Evolutionary conservation across 2,888 invertebrate species (phyloP).

Genomic region (Stenoptilia bipunctidactyla): DNA sequence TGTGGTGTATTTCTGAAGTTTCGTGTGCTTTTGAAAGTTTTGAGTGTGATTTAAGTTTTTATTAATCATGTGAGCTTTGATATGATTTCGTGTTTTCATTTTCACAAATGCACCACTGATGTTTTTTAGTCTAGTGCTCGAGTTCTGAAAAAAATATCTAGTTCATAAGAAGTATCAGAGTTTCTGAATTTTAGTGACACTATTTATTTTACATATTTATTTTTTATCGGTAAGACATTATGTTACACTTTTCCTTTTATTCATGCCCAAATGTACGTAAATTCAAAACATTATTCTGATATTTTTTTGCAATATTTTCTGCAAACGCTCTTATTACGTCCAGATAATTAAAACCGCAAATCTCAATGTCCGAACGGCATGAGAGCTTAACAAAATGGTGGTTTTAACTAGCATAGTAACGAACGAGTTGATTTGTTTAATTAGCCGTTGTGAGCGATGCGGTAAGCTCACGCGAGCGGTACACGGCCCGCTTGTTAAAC

Average conservation of each 20-base stretch:
- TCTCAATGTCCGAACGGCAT: slow-evolving; percentile 8
- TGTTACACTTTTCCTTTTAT: too few species aligned
- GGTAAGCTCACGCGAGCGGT: slow-evolving; percentile 37
- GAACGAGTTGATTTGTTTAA: slow-evolving; percentile 52
- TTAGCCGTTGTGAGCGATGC: slow-evolving; percentile 30
- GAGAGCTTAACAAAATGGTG: slow-evolving; percentile 21
- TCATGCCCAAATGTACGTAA: slow-evolving; percentile 1
- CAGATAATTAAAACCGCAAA: slow-evolving; percentile 11
- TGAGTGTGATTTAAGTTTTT: slow-evolving; percentile 1
- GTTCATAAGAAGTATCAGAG: too few species aligned
- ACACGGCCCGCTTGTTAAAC: slow-evolving; percentile 15
- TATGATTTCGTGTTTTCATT: slow-evolving; percentile 1
- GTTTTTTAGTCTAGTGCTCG: too few species aligned
- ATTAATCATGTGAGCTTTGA: slow-evolving; percentile 1
- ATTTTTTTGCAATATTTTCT: too few species aligned
- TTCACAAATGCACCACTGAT: slow-evolving; percentile 27
- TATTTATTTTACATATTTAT: too few species aligned
- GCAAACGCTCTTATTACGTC: slow-evolving; percentile 1
- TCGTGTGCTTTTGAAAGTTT: slow-evolving; percentile 2
- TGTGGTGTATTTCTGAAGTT: slow-evolving; percentile 34
- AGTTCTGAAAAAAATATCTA: too few species aligned
- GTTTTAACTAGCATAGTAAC: slow-evolving; percentile 15
- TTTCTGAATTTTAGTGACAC: too few species aligned
- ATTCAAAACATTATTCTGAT: background rate
- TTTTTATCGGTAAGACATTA: too few species aligned